Evolutionary conservation across 2,888 invertebrate species (phyloP), one percentile per base, ranked within the genome.

Genomic region (Folsomia manolachei): DNA sequence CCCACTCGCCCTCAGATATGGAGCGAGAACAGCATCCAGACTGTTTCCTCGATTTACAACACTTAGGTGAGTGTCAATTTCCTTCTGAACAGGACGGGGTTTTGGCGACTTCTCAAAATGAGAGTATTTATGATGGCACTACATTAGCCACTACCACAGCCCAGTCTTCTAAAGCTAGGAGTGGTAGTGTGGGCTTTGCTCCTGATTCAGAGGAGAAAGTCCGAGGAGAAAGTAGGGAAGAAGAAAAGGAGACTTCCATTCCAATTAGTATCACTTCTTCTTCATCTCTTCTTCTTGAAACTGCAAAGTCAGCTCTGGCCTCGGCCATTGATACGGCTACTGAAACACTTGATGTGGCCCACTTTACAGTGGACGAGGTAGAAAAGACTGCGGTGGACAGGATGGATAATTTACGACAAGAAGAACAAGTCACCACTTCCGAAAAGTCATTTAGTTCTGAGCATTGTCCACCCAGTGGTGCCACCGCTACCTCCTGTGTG

Each of bases 301-400:
- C 65, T 56, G 76, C 76, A 11, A 63, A 73, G 21, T 70, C 64
- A 14, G 74, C 76, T 2, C 74, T 77, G 11, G 26, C 25, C 21
- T 68, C 73, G 19, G 73, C 70, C 18, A 67, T 77, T 7, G 67
- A 62, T n/a, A 21, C 60, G 52, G 78, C 76, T 1, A 69, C 71
- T 14, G 75, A 76, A 53, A 74, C 75, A 18, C 61, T 74, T 4
- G 39, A 69, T 39, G 61, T 71, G 2, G 74, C 74, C 18, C 70
- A 76, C 52, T 53, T 68, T 25, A 73, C 73, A 51, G n/a, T 75
- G 0, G 61, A 74, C 4, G 68, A 75, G 39, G 71, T 75, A 18
- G 74, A 76, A 25, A 67, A 73, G n/a, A 39, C 27, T 18, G 72
- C 61, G 19, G 52, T 24, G 56, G 51, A 69, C 2, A 69, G 52